Evolutionary conservation across 2,113 vertebrate genomes (phyloP).

Genomic region (Ornithorhynchus anatinus): DNA sequence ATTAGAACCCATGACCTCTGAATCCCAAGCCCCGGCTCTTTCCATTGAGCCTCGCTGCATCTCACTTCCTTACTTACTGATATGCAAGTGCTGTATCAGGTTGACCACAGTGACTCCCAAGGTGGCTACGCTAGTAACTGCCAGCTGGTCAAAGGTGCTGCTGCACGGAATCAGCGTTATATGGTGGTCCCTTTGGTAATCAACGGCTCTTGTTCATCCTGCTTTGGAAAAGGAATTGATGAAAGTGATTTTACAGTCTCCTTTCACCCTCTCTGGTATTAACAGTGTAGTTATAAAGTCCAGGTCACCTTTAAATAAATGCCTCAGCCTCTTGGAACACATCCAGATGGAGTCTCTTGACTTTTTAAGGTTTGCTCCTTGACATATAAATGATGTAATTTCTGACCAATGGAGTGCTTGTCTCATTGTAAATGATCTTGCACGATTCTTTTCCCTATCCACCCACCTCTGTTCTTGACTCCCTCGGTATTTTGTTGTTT

Average conservation of each 20-base stretch:
- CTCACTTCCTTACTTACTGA: too few relatives aligned
- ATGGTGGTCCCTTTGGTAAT: too few relatives aligned
- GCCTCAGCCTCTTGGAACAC: background rate
- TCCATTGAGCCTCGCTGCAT: too few relatives aligned
- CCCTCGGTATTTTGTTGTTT: background rate
- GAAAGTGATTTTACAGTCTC: background rate
- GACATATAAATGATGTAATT: background rate
- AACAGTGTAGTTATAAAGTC: background rate
- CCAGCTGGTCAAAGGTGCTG: too few relatives aligned
- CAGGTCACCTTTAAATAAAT: background rate
- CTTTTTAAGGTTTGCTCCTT: background rate
- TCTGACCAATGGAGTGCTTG: background rate
- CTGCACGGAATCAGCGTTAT: too few relatives aligned
- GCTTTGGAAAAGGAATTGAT: background rate
- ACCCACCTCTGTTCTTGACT: background rate
- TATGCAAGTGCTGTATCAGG: too few relatives aligned
- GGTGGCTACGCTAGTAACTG: too few relatives aligned
- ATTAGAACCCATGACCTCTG: too few relatives aligned
- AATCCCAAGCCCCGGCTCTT: too few relatives aligned
- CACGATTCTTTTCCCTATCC: background rate
- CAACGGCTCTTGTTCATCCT: too few relatives aligned
- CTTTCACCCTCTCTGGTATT: background rate
- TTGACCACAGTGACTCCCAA: too few relatives aligned
- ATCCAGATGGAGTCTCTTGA: background rate
- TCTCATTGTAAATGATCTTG: background rate